Base-by-base conservation (phyloP, 2,888 invertebrate genomes). In the Ornithoptera priamus region DNA sequence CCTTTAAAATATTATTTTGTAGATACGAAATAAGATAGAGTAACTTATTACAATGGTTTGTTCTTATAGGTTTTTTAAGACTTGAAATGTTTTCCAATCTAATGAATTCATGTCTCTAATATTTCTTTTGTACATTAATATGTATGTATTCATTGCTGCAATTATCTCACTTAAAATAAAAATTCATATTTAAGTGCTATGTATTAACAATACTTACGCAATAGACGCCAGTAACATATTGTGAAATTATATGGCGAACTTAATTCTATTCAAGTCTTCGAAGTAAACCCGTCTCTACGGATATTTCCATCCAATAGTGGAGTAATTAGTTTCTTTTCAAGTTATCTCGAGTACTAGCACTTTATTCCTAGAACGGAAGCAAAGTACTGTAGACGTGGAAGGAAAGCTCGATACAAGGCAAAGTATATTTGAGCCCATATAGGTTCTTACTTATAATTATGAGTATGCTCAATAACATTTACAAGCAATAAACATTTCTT, bases 311-410 rank as follows among this genome's bases (percentile, higher is more conserved):
- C 57, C 69, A 64, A 69, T 62, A 46, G n/a, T 12, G 53, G 63
- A 18, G 46, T 70, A 62, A 70, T 70, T 59, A 70, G 22, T 70
- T 70, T 70, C 68, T 63, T 22, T 62, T 61, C 36, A 56, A 57
- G 36, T 60, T 15, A 22, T 58, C 18, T 62, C 10, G 18, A 64
- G 59, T 46, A 53, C 42, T 60, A 30, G 36, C 62, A 70, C 50
- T 39, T 61, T 50, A 67, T 71, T 71, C 70, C 39, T 67, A 57
- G 70, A 71, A 71, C 64, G 67, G 61, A n/a, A 36, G 61, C 30
- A 46, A 62, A 60, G 61, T 61, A 63, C 65, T 60, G n/a, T 46
- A 58, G 24, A 60, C 24, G 30, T 36, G 39, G 50, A 67, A 61
- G 56, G 60, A 64, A 64, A 60, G 64, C 46, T 46, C 30, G 58